A percentile compares a stretch with the other conserved stretches of the same genome.
Evolutionary conservation across 2,797 vertebrate genomes (phyloP).

Genomic region (Vultur gryphus): DNA sequence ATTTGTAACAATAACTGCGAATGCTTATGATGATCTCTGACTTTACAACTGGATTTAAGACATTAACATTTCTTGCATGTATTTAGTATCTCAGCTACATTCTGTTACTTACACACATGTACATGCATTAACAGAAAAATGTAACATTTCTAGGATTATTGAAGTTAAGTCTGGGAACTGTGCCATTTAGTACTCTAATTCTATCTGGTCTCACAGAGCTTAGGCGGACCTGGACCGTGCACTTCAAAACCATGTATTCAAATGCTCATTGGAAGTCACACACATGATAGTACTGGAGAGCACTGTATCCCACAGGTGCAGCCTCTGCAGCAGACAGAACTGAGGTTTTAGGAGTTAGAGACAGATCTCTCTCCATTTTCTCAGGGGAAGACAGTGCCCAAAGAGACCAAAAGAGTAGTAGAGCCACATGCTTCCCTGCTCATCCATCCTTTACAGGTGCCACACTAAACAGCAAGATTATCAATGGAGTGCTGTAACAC

Average conservation of each 20-base stretch:
- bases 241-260: neutral
- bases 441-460: neutral
- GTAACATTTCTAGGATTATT: neutral
- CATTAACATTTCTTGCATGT: neutral
- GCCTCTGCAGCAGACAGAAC: neutral
- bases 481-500: neutral
- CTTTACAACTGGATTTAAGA: neutral
- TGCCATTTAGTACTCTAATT: neutral
- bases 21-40: neutral
- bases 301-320: accelerated
- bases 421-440: neutral
- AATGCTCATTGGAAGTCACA: neutral
- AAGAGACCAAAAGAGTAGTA: neutral
- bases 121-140: neutral
- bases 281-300: neutral
- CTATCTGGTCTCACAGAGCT: neutral
- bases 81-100: neutral
- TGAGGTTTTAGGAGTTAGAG: neutral
- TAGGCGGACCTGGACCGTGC: neutral
- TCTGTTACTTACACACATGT: neutral
- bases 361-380: neutral
- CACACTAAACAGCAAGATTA: neutral
- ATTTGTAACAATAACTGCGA: neutral
- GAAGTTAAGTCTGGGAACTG: neutral
- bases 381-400: neutral